These are phyloP conservation scores for Scyliorhinus canicula DNA, from an alignment of 2,797 vertebrate species.

Conservation along the genomic window DNA sequence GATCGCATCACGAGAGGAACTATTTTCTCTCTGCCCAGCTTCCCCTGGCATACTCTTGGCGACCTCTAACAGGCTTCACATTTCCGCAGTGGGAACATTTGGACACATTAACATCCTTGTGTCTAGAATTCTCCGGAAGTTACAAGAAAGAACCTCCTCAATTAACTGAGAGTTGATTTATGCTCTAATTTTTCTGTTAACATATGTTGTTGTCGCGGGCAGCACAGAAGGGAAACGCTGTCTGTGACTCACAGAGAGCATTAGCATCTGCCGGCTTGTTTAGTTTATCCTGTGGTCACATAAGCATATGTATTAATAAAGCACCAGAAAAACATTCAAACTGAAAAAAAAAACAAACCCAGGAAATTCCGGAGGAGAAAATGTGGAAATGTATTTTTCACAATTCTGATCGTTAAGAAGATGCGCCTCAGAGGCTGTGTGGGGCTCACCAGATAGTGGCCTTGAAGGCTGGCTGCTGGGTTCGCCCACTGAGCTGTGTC, in stretches of 20 bases:
- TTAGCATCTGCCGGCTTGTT: background rate
- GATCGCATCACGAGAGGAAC: background rate
- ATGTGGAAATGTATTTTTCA: background rate
- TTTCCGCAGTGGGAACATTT: background rate
- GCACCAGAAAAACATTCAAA: background rate
- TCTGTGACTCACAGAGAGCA: background rate
- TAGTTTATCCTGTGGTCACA: background rate
- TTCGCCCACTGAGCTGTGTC: too few species aligned
- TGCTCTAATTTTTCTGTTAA: background rate
- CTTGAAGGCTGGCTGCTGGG: too few species aligned
- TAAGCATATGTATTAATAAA: background rate
- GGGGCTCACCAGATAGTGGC: too few species aligned
- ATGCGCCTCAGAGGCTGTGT: too few species aligned
- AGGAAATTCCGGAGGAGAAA: background rate
- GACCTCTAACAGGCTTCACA: background rate
- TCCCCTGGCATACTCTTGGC: background rate
- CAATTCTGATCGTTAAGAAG: too few species aligned
- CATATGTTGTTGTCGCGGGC: background rate
- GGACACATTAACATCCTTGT: background rate
- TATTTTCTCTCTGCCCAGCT: background rate
- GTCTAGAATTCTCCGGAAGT: background rate
- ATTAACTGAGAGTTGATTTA: background rate
- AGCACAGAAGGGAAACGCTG: background rate
- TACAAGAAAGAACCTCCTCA: background rate
- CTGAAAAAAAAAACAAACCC: background rate